These are phyloP conservation scores for Penaeus monodon DNA, from an alignment of 2,888 invertebrate species.

Conservation along the genomic window DNA sequence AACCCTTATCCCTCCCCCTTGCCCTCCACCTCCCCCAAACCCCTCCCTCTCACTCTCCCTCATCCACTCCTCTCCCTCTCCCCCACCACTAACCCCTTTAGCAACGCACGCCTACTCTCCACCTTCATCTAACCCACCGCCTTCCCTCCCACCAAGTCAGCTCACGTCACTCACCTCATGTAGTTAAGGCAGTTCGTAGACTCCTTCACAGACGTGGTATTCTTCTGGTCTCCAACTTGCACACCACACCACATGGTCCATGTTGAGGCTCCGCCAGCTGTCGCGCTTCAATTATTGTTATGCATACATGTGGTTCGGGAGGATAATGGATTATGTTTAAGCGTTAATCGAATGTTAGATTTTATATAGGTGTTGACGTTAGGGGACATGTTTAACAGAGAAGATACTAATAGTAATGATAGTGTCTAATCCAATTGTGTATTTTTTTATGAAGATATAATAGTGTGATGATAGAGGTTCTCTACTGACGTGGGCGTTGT, in stretches of 20 bases:
- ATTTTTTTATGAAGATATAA: no score
- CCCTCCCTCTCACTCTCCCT: neutral
- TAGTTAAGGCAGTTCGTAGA: conserved; percentile 96
- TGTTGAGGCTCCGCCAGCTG: conserved; percentile 91
- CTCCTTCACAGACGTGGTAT: conserved; percentile 92
- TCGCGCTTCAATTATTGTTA: conserved; percentile 88
- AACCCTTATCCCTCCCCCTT: neutral
- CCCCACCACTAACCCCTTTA: no score
- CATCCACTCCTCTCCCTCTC: neutral
- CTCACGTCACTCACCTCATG: conserved; percentile 78
- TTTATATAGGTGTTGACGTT: neutral
- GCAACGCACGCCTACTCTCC: neutral
- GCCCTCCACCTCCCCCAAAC: neutral
- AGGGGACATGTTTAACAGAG: neutral
- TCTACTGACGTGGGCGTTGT: no score
- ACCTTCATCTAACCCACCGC: neutral
- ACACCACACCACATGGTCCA: conserved; percentile 94
- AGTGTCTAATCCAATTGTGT: no score
- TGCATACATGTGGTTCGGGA: conserved; percentile 75
- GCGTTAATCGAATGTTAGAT: no score
- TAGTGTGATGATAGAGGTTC: no score
- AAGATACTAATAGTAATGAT: no score
- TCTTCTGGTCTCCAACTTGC: conserved; percentile 87
- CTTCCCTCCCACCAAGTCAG: neutral
- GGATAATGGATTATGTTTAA: no score